Conservation (phyloP, 1,140 invertebrate genomes). For the Eulimnadia texana region DNA sequence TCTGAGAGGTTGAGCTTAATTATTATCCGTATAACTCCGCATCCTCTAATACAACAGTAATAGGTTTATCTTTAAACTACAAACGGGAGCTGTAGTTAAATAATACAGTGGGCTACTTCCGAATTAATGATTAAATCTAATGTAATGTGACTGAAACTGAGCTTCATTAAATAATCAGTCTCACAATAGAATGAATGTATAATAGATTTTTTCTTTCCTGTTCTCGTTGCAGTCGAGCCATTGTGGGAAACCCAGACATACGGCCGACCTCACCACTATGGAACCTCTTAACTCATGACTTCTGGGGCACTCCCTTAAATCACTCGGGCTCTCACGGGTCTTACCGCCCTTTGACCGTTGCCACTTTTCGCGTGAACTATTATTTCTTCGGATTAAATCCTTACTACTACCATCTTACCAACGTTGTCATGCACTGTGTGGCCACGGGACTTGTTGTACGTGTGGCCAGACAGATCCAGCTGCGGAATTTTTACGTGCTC, state of each 20-base stretch:
- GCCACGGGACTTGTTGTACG: slow-evolving; percentile 56
- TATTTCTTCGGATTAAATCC: slow-evolving; percentile 61
- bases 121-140: too few species aligned
- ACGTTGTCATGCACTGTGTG: slow-evolving; percentile 63
- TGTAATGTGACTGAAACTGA: too few species aligned
- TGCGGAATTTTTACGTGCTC: slow-evolving; percentile 39
- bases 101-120: too few species aligned
- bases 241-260: slow-evolving; percentile 71
- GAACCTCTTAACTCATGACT: slow-evolving; percentile 61
- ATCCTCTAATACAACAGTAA: too few species aligned
- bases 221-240: slow-evolving; percentile 58
- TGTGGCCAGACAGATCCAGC: background rate
- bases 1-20: too few species aligned
- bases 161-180: too few species aligned
- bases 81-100: too few species aligned
- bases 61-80: too few species aligned
- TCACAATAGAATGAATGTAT: background rate
- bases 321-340: slow-evolving; percentile 86
- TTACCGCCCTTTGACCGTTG: slow-evolving; percentile 81
- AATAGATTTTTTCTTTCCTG: slow-evolving; percentile 23
- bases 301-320: slow-evolving; percentile 76
- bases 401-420: slow-evolving; percentile 63
- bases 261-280: slow-evolving; percentile 44
- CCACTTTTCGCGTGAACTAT: slow-evolving; percentile 62
- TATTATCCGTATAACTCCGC: too few species aligned